Base-by-base conservation (phyloP, 2,888 invertebrate species). In the Hermaeophaga mercurialis region DNA sequence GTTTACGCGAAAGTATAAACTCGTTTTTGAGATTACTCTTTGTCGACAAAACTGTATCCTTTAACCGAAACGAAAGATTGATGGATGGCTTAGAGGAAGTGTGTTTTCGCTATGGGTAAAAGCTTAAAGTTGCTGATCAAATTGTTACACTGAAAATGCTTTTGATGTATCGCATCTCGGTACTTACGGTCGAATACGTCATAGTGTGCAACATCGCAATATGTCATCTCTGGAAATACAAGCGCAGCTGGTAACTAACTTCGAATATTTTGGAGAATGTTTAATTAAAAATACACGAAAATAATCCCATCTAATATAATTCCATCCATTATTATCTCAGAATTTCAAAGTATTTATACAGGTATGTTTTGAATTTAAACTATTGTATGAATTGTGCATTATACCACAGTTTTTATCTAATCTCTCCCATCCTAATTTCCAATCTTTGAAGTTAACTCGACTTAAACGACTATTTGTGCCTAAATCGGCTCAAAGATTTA, bases 401-500 rank as follows among this genome's bases (percentile, higher is more conserved):
- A n/a, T n/a, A n/a, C n/a, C 22, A 22, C 7, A 22, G 7, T 22
- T n/a, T 28, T 8, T 28, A 28, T 22, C 22, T 28, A 28, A 28
- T 28, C 28, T 28, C 8, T 28, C 28, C 28, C 28, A 28, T 28
- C 8, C 28, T n/a, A 28, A 9, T 28, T 28, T 28, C 28, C 6
- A 8, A 28, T 28, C 28, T 28, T 28, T 28, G 28, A 28, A 28
- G 28, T 8, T 9, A 28, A 6, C 9, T n/a, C 9, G 9, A 28
- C 28, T 28, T 28, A 28, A 28, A 28, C 28, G 2, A 28, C n/a
- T n/a, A n/a, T n/a, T n/a, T n/a, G 11, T 22, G 2, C 34, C 48
- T 24, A 38, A 48, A 48, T 48, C 39, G 31, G 31, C 39, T 50
- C 31, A 50, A 28, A 41, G 19, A 33, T 31, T 41, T 31, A 31